phyloP scores from a whole-genome alignment of 1,140 invertebrate species.

The Drosophila kohkoa region DNA sequence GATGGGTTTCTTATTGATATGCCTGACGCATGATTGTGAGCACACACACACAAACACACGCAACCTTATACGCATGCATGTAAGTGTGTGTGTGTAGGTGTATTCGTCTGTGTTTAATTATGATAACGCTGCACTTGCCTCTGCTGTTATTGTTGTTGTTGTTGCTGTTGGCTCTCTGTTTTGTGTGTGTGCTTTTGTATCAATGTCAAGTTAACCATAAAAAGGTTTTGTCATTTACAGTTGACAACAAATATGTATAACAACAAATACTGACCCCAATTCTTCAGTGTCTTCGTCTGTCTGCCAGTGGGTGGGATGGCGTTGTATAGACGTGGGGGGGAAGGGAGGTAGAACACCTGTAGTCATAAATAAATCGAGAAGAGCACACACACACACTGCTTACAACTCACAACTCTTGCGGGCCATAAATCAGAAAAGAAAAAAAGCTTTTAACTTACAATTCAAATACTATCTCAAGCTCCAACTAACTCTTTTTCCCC shows the following conservation, averaged over 20 bases:
- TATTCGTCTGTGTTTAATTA: slow-evolving; percentile 41
- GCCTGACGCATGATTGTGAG: slow-evolving; percentile 56
- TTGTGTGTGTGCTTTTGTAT: slow-evolving; percentile 43
- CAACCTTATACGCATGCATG: not conserved
- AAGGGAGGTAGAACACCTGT: slow-evolving; percentile 22
- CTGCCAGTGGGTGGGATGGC: slow-evolving; percentile 5
- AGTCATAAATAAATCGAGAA: slow-evolving; percentile 45
- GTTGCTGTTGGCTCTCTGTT: slow-evolving; percentile 3
- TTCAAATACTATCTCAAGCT: slow-evolving; percentile 8
- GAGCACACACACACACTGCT: slow-evolving; percentile 5
- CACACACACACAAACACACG: slow-evolving; percentile 9
- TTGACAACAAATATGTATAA: slow-evolving; percentile 36
- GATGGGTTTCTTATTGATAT: slow-evolving; percentile 73
- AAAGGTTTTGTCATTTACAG: slow-evolving; percentile 59
- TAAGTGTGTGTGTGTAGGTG: slow-evolving; percentile 12
- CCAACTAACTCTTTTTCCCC: not conserved
- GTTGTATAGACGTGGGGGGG: not conserved
- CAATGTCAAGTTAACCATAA: slow-evolving; percentile 77
- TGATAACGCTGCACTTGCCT: slow-evolving; percentile 57
- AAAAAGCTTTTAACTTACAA: slow-evolving; percentile 15
- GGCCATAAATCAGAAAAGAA: slow-evolving; percentile 24
- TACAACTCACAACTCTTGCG: slow-evolving; percentile 17
- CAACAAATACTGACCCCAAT: slow-evolving; percentile 66
- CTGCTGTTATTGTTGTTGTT: slow-evolving; percentile 5
- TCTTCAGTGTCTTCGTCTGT: slow-evolving; percentile 14